Percentiles rank a stretch among this genome's conserved stretches.
Conservation (phyloP, 2,113 vertebrate species). For the Pangasianodon hypophthalmus region DNA sequence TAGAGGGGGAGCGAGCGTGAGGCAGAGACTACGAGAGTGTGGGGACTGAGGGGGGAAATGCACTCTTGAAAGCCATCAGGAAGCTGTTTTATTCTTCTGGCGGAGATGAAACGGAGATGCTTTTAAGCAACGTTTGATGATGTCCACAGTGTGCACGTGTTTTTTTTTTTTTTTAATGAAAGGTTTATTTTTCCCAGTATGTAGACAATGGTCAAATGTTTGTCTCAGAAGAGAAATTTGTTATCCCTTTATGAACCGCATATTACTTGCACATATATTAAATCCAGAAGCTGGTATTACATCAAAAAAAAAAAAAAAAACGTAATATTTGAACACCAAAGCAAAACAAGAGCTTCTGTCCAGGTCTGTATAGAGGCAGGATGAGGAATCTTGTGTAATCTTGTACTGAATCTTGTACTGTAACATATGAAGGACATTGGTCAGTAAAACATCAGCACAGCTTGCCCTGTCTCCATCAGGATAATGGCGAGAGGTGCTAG, state of each 20-base stretch:
- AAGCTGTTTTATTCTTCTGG: conserved; percentile 42
- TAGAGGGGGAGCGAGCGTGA: background rate
- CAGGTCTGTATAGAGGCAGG: too few species aligned
- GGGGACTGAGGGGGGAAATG: conserved; percentile 8
- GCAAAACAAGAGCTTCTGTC: background rate
- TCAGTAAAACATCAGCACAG: conserved; percentile 12
- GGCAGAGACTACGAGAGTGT: background rate
- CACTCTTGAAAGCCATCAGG: conserved; percentile 51
- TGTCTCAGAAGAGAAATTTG: background rate
- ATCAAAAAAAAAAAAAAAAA: too few species aligned
- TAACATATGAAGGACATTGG: conserved; percentile 6
- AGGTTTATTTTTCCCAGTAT: background rate
- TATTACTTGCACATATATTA: background rate
- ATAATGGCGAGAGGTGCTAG: conserved; percentile 41
- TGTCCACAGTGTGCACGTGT: background rate
- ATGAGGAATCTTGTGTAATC: background rate
- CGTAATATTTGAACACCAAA: background rate
- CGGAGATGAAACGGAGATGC: conserved; percentile 47
- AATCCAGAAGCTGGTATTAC: background rate
- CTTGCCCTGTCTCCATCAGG: conserved; percentile 3
- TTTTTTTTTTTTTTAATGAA: conserved; percentile 3
- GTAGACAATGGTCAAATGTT: background rate
- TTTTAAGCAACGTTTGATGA: conserved; percentile 41
- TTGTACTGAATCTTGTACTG: background rate
- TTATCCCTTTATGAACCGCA: background rate